Evolutionary conservation across 2,797 vertebrate genomes (phyloP).

Genomic region (Ptychobarbus kaznakovi): DNA sequence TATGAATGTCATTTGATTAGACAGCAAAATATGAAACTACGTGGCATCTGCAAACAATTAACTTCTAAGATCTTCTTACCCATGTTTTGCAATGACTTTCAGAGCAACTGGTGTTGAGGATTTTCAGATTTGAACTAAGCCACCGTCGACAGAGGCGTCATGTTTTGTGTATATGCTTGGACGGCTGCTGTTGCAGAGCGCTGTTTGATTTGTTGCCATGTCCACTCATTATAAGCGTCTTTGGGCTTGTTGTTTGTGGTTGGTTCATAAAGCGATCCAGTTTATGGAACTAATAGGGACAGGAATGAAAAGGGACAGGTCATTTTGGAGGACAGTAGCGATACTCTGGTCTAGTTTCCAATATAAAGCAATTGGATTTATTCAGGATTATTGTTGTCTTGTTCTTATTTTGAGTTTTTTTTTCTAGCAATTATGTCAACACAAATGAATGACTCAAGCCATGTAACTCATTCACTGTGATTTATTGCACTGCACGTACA

Average conservation of each 20-base stretch:
- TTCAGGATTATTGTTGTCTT: background rate
- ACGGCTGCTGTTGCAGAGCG: background rate
- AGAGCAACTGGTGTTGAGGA: background rate
- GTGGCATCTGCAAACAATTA: background rate
- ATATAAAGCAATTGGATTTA: slow-evolving; percentile 1
- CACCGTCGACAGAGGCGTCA: background rate
- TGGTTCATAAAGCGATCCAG: background rate
- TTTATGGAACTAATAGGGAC: background rate
- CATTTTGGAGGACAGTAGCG: background rate
- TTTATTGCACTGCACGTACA: background rate
- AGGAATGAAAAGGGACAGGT: background rate
- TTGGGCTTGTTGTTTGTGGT: background rate
- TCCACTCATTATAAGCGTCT: background rate
- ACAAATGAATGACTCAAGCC: background rate
- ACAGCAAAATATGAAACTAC: background rate
- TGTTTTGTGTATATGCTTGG: background rate
- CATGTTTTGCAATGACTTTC: background rate
- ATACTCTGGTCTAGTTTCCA: background rate
- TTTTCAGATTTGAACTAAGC: background rate
- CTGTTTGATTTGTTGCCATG: slow-evolving; percentile 11
- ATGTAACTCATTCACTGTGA: background rate
- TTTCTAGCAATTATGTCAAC: background rate
- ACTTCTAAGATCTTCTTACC: background rate
- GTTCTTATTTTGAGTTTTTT: background rate
- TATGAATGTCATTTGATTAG: background rate